Percentiles rank a stretch among this genome's conserved stretches.
Conservation (phyloP, 2,797 vertebrate genomes). For the Pantherophis vulpinus region DNA sequence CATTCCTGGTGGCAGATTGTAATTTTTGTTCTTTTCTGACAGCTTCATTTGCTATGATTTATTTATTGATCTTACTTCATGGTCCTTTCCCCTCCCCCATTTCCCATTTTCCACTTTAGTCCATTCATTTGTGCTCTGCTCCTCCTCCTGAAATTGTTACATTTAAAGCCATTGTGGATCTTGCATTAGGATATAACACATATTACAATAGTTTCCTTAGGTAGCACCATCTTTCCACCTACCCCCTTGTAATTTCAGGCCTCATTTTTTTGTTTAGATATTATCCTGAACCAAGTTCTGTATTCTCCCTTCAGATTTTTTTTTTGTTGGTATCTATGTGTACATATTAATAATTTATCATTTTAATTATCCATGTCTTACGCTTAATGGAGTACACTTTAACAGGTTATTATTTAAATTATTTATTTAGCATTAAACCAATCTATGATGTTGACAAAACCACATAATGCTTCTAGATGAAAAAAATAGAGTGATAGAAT, state of each 20-base stretch:
- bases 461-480: neutral
- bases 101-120: neutral
- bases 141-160: neutral
- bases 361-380: neutral
- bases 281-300: neutral
- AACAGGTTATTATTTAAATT: neutral
- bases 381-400: neutral
- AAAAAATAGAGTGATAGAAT: neutral
- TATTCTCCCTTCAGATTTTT: neutral
- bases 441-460: neutral
- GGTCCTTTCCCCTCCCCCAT: neutral
- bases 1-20: neutral
- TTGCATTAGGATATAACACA: neutral
- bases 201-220: neutral
- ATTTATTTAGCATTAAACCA: neutral
- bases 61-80: neutral
- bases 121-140: neutral
- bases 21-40: neutral
- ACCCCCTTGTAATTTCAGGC: neutral
- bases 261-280: neutral
- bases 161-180: neutral
- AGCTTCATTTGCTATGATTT: neutral
- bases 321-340: neutral
- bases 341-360: neutral
- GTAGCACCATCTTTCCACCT: neutral